Base-by-base conservation (phyloP, 1,140 invertebrate species). In the Drosophila bifasciata region DNA sequence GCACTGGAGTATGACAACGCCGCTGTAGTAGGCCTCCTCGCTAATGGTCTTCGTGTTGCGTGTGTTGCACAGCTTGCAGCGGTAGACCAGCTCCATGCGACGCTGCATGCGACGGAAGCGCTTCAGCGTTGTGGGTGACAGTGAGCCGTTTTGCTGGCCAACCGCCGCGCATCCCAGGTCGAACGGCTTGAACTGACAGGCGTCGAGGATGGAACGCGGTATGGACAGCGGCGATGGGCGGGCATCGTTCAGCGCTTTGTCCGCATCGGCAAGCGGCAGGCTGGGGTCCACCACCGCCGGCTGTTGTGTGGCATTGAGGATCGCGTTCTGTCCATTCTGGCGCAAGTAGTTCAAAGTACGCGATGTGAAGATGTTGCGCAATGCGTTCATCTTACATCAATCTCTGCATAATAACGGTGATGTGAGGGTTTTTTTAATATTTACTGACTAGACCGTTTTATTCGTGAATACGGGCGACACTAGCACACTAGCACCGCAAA, bases 1-100 rank as follows among this genome's bases (percentile, higher is more conserved):
- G 92, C 97, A 98, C 63, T 93, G 94, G 0, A 98, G 95, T 67
- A 98, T 97, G 0, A 98, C 96, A 25, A 98, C 94, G 21, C 97
- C 97, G 89, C 95, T 95, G 53, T 95, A 93, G 89, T 98, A 98
- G 0, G 96, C 95, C 40, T 94, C 72, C 93, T 97, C 97, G 4
- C 97, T 96, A 79, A 98, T 98, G 25, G 94, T 93, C 91, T 97
- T 95, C 0, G 92, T 92, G 78, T 95, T 96, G 80, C 95, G 93
- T 0, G 94, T 94, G 50, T 94, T 92, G 89, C 97, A 98, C 77
- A 96, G 94, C 93, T 97, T 98, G 91, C 97, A 98, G 1, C 96
- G 97, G 85, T 96, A 98, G 58, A 93, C 92, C 5, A 98, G 90
- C 71, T 95, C 93, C 45, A 97, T 92, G 91, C 95, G 97, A 19